A percentile compares a stretch with the other conserved stretches of the same genome.
phyloP scores from a whole-genome alignment of 2,113 vertebrate species.

The Ondatra zibethicus region DNA sequence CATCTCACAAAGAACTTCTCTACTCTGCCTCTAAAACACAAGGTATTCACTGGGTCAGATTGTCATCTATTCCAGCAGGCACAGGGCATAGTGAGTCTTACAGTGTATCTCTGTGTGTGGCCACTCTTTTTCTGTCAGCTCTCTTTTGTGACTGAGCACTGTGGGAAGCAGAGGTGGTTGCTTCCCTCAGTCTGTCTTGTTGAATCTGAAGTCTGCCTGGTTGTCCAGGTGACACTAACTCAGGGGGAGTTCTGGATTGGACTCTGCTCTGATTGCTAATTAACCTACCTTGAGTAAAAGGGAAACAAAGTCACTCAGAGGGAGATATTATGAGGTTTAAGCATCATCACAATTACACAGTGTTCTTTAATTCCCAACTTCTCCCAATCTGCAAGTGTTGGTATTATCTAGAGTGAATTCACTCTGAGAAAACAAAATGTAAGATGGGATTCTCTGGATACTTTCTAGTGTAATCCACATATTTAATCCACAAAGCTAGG shows the following conservation, averaged over 20 bases:
- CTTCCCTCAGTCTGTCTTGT: background rate
- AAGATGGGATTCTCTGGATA: conserved; percentile 14
- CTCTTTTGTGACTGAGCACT: background rate
- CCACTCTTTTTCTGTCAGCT: background rate
- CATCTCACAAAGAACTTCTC: background rate
- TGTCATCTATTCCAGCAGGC: background rate
- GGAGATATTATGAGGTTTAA: background rate
- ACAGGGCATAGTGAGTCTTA: background rate
- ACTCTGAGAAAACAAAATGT: background rate
- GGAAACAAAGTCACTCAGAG: conserved; percentile 6
- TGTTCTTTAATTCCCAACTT: conserved; percentile 43
- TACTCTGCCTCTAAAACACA: background rate
- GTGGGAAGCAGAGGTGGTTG: background rate
- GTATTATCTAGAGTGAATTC: background rate
- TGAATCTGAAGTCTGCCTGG: background rate
- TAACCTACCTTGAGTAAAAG: conserved; percentile 16
- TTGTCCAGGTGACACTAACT: background rate
- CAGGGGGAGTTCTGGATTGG: background rate
- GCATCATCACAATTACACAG: conserved; percentile 23
- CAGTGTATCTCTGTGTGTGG: background rate
- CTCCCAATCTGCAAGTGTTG: conserved; percentile 41
- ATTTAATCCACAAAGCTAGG: conserved; percentile 25
- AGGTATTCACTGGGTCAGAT: background rate
- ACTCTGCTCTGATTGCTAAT: background rate
- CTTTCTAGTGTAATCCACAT: background rate